Evolutionary conservation across 2,797 vertebrate species (phyloP).

Genomic region (Protonibea diacanthus): DNA sequence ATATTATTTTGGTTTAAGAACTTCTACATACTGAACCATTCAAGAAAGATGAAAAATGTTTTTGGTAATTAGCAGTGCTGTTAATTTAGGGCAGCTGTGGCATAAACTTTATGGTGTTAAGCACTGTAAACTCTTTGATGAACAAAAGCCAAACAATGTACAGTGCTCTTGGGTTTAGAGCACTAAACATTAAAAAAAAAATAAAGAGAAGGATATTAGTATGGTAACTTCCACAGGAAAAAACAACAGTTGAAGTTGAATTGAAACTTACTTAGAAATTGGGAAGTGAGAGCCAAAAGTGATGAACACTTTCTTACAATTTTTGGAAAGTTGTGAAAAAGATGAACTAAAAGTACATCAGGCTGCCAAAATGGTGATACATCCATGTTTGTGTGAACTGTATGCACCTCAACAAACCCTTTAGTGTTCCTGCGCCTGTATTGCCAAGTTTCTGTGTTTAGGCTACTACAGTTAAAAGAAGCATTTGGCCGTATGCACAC

Average conservation of each 20-base stretch:
- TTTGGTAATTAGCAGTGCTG: too few relatives aligned
- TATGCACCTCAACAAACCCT: not conserved
- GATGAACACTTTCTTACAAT: not conserved
- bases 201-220: too few relatives aligned
- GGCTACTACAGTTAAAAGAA: not conserved
- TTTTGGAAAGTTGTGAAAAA: not conserved
- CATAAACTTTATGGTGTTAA: too few relatives aligned
- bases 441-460: slow-evolving; percentile 16
- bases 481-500: not conserved
- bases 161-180: not conserved
- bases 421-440: not conserved
- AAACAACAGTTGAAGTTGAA: too few relatives aligned
- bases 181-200: too few relatives aligned
- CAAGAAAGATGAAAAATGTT: too few relatives aligned
- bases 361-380: not conserved
- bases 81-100: too few relatives aligned
- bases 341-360: slow-evolving; percentile 9
- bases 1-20: too few relatives aligned
- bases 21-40: too few relatives aligned
- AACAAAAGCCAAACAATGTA: not conserved
- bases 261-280: not conserved
- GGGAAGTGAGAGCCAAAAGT: slow-evolving; percentile 39
- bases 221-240: too few relatives aligned
- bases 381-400: slow-evolving; percentile 4
- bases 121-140: not conserved